Conservation (phyloP, 2,797 vertebrate species). For the Chaetophractus vellerosus region DNA sequence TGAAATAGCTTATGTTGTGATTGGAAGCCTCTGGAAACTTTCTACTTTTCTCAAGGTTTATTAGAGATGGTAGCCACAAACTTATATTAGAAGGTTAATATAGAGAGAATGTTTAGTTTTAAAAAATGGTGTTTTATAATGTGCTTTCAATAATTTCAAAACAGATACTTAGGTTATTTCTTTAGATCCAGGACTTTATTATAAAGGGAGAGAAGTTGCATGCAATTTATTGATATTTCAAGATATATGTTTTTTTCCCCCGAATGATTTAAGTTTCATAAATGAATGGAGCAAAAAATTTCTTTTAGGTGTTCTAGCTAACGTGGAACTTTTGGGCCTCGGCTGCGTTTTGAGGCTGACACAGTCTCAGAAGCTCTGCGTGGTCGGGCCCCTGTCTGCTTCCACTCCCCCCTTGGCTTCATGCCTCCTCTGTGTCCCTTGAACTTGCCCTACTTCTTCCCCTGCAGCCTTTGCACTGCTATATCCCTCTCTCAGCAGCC, state of each 20-base stretch:
- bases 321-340: neutral
- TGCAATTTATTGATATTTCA: conserved; percentile 2
- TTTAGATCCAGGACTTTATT: neutral
- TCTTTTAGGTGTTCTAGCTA: neutral
- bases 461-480: neutral
- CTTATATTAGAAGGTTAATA: neutral
- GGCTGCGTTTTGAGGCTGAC: neutral
- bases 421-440: neutral
- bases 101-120: conserved; percentile 31
- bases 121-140: conserved; percentile 43
- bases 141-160: conserved; percentile 52
- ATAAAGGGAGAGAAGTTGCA: neutral
- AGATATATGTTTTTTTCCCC: neutral
- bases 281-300: neutral
- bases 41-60: conserved; percentile 19
- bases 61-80: neutral
- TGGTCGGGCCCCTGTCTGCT: neutral
- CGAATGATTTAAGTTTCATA: neutral
- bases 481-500: neutral
- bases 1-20: conserved; percentile 34
- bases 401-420: neutral
- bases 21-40: neutral
- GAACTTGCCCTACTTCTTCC: neutral
- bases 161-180: neutral
- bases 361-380: neutral